Conservation (phyloP, 1,140 invertebrate species). For the Antheraea mylitta region DNA sequence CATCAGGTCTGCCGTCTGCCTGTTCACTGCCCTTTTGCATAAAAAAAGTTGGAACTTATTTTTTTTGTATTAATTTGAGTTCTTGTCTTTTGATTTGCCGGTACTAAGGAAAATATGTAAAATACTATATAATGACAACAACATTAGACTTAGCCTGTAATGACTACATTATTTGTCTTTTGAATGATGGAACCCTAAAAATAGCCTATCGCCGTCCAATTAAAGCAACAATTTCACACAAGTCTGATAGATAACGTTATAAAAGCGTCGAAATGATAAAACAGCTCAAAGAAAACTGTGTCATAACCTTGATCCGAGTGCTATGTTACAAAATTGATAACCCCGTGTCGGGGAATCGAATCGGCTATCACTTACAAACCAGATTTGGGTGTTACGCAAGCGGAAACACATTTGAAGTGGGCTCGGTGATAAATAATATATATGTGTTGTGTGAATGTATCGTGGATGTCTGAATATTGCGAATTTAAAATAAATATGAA, state of each 20-base stretch:
- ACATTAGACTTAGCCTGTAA: background rate
- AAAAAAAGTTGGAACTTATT: too few relatives aligned
- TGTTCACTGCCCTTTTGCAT: too few relatives aligned
- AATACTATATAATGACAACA: too few relatives aligned
- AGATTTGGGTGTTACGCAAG: conserved; percentile 63
- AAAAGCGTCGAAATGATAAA: conserved; percentile 39
- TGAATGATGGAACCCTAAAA: background rate
- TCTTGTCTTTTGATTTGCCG: too few relatives aligned
- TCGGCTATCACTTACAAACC: conserved; percentile 43
- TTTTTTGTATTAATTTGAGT: too few relatives aligned
- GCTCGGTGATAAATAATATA: background rate
- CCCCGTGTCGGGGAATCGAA: conserved; percentile 55
- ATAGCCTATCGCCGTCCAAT: background rate
- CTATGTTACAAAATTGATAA: conserved; percentile 66
- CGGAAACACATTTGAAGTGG: conserved; percentile 30
- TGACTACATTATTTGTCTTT: background rate
- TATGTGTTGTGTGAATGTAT: background rate
- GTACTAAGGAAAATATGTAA: too few relatives aligned
- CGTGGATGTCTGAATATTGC: background rate
- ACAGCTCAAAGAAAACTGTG: conserved; percentile 64
- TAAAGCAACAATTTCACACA: background rate
- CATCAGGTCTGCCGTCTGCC: too few relatives aligned
- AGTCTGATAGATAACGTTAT: background rate
- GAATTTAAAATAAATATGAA: background rate
- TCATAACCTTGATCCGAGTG: conserved; percentile 62